Evolutionary conservation across 2,113 vertebrate species (phyloP).

Genomic region (Tragelaphus strepsiceros): DNA sequence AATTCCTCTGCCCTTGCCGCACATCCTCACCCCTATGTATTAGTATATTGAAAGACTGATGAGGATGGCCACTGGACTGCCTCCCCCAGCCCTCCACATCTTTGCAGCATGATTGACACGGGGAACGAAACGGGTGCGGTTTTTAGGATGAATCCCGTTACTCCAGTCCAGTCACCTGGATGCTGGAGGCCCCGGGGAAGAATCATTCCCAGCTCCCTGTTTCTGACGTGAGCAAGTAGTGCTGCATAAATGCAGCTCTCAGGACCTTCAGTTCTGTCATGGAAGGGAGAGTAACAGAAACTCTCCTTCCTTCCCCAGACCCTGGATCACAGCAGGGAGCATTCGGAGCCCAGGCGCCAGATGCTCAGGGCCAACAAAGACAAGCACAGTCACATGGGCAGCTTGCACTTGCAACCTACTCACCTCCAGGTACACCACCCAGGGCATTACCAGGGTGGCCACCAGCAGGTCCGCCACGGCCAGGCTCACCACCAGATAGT

Average conservation of each 20-base stretch:
- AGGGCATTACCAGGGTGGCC: constrained; percentile 95
- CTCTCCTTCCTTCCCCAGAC: background rate
- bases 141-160: background rate
- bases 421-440: constrained; percentile 96
- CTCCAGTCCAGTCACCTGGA: background rate
- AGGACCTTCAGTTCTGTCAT: background rate
- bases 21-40: background rate
- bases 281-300: background rate
- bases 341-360: background rate
- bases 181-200: background rate
- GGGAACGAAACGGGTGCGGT: background rate
- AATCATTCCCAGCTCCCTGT: background rate
- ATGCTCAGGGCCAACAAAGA: background rate
- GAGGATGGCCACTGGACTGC: background rate
- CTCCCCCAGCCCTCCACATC: background rate
- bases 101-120: background rate
- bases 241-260: background rate
- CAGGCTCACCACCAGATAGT: constrained; percentile 96
- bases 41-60: background rate
- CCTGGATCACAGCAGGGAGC: background rate
- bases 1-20: background rate
- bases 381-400: background rate
- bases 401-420: constrained; percentile 52
- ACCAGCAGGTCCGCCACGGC: constrained; percentile 93
- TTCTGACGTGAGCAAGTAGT: background rate